Base-by-base conservation (phyloP, 2,113 vertebrate genomes). In the Centropristis striata region DNA sequence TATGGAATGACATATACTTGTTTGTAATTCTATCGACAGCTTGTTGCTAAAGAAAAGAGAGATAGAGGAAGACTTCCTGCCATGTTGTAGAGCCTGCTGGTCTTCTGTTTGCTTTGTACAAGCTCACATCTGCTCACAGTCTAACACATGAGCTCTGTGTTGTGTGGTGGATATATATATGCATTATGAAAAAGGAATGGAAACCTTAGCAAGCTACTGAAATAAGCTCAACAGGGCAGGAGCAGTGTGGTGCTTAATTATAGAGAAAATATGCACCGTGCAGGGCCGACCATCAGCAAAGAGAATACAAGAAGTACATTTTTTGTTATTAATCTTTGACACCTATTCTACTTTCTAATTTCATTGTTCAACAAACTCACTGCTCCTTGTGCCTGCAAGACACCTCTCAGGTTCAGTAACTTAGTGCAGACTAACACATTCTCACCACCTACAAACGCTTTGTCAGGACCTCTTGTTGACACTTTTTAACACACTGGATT, bases 21-120 rank as follows among this genome's bases (percentile, higher is more conserved):
- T 23, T 32, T 53, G 36, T 51, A 12, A 3, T n/a, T 53, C 53
- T 32, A 59, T 20, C 3, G 12, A 50, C 60, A 60, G 50, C 44
- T 80, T 80, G 36, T 36, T 41, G 36, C 7, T 36, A 6, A 44
- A 8, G 39, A 61, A 28, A 50, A 42, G 5, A 7, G 41, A 68
- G 23, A 23, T 23, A n/a, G 10, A 20, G 23, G 41, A 36, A 20
- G 53, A 21, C 18, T 42, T 54, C 32, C 16, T 21, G 28, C 39
- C 28, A 10, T 20, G 20, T 67, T 65, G 32, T 36, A 14, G 28
- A 13, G n/a, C 55, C 27, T 27, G 28, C 28, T 32, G 21, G 37
- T 68, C 60, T 36, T 37, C 49, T 41, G 27, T 76, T 85, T 80
- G 39, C 49, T 77, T 53, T 57, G n/a, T 23, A 42, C 15, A 58